Evolutionary conservation across 2,888 invertebrate species (phyloP).

Genomic region (Lycocerus yunnanus): DNA sequence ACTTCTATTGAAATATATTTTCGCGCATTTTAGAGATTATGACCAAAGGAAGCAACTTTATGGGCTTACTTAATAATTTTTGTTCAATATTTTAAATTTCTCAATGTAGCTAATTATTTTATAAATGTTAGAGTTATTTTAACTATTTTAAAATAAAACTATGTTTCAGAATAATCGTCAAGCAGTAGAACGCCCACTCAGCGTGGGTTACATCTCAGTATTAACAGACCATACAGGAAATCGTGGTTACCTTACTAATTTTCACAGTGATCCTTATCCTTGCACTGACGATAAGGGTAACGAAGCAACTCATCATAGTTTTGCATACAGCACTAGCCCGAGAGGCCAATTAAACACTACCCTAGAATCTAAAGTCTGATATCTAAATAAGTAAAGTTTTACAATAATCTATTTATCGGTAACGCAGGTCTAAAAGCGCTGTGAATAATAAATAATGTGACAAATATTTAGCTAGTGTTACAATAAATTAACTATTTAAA

Average conservation of each 20-base stretch:
- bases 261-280: constrained; percentile 46
- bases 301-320: constrained; percentile 12
- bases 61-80: too few relatives aligned
- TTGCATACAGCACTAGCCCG: constrained; percentile 13
- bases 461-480: neutral
- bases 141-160: neutral
- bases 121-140: too few relatives aligned
- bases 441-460: neutral
- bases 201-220: constrained; percentile 41
- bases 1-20: too few relatives aligned
- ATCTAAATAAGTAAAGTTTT: constrained; percentile 29
- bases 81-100: too few relatives aligned
- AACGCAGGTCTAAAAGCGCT: neutral
- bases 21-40: too few relatives aligned
- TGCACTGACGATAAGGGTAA: constrained; percentile 30
- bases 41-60: too few relatives aligned
- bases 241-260: constrained; percentile 38
- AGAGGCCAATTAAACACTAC: constrained; percentile 34
- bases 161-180: constrained; percentile 11
- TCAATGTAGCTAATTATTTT: too few relatives aligned
- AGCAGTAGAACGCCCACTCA: constrained; percentile 34
- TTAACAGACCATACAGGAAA: constrained; percentile 35
- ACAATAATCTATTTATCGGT: neutral
- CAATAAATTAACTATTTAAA: neutral
- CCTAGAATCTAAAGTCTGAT: constrained; percentile 38